These are phyloP conservation scores for Polypedilum pembai DNA, from an alignment of 1,140 invertebrate species.

Conservation along the genomic window DNA sequence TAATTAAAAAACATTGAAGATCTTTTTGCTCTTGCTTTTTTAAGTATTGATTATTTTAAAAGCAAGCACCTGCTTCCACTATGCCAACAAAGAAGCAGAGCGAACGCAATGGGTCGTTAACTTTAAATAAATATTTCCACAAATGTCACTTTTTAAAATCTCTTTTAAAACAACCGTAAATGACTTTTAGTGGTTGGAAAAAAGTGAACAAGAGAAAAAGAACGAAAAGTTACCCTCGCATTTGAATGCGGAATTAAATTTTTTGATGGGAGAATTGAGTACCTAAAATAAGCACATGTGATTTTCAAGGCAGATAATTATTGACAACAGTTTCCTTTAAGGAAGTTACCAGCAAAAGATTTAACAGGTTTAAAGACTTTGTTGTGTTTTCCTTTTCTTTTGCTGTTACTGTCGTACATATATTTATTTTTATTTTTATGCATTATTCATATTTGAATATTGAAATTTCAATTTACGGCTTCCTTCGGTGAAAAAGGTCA, in stretches of 20 bases:
- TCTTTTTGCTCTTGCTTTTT: too few species aligned
- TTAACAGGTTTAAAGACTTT: constrained; percentile 5
- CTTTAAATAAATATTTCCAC: constrained; percentile 17
- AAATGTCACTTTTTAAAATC: constrained; percentile 17
- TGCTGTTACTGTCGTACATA: not conserved
- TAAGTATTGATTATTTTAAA: not conserved
- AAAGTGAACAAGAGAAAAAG: not conserved
- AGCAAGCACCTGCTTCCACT: constrained; percentile 2
- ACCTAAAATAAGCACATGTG: constrained; percentile 24
- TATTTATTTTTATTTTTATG: not conserved
- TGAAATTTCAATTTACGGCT: constrained; percentile 19
- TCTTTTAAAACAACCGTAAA: constrained; percentile 22
- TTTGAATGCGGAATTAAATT: constrained; percentile 9
- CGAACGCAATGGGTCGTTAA: constrained; percentile 1
- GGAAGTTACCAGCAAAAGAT: not conserved
- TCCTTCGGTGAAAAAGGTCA: not conserved
- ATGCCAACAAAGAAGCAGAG: not conserved
- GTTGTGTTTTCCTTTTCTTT: not conserved
- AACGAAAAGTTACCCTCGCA: not conserved
- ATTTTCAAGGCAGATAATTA: constrained; percentile 6
- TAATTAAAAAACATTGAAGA: not conserved
- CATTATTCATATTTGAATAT: not conserved
- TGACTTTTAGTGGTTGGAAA: not conserved
- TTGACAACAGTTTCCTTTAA: constrained; percentile 21
- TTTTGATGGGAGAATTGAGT: not conserved